A percentile compares a stretch with the other conserved stretches of the same genome.
Evolutionary conservation across 2,888 invertebrate genomes (phyloP).

Genomic region (Microctonus aethiopoides): DNA sequence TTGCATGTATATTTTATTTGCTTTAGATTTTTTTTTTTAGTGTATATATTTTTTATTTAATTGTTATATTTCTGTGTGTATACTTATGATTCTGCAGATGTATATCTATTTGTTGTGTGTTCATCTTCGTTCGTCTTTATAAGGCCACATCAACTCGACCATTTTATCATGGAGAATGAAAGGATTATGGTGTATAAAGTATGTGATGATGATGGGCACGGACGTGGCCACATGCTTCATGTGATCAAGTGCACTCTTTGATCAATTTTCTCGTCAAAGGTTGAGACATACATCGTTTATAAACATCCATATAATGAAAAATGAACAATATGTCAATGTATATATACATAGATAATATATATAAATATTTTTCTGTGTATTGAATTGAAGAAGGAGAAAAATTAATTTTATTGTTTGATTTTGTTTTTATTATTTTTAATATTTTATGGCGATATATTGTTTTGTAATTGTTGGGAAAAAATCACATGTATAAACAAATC

Average conservation of each 20-base stretch:
- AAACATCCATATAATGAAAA: neutral
- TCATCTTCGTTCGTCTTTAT: neutral
- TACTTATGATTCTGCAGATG: neutral
- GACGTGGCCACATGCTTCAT: neutral
- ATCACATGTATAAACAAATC: neutral
- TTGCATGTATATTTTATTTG: neutral
- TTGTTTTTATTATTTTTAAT: neutral
- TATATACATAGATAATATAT: no score
- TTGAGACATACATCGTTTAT: neutral
- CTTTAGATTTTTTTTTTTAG: neutral
- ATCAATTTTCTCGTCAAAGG: slow-evolving; percentile 16
- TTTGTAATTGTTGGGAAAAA: neutral
- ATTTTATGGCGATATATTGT: neutral
- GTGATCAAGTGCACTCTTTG: slow-evolving; percentile 4
- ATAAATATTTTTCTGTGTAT: neutral
- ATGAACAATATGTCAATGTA: neutral
- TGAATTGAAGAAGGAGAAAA: neutral
- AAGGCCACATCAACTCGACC: neutral
- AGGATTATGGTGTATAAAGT: neutral
- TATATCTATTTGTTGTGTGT: neutral
- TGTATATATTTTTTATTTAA: neutral
- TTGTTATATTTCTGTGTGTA: neutral
- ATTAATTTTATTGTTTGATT: neutral
- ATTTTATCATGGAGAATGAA: neutral
- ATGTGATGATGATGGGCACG: neutral